phyloP scores from a whole-genome alignment of 30 jellyfish, hydroid and myxozoan genomes.

The Cassiopea andromeda region DNA sequence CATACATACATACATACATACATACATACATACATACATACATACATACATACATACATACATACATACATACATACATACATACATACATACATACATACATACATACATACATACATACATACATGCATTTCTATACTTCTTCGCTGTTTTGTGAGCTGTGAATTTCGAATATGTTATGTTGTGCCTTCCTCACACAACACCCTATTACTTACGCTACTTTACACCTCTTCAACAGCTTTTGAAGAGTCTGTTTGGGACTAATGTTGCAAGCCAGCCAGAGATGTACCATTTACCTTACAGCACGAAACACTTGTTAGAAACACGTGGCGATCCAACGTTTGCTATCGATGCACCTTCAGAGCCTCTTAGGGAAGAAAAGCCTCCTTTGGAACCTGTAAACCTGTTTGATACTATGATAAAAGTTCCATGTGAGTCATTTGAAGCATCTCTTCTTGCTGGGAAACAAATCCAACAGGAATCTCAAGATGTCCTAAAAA shows the following conservation, averaged over 20 bases:
- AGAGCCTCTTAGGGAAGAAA: slow-evolving; percentile 39
- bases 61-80: too few species aligned
- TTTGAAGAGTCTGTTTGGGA: slow-evolving; percentile 91
- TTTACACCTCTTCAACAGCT: slow-evolving; percentile 48
- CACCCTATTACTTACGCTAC: not conserved
- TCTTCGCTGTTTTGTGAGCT: too few species aligned
- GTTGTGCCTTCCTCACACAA: too few species aligned
- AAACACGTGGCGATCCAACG: slow-evolving; percentile 89
- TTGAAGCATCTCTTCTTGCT: slow-evolving; percentile 40
- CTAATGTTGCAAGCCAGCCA: slow-evolving; percentile 96
- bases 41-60: too few species aligned
- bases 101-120: too few species aligned
- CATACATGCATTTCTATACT: too few species aligned
- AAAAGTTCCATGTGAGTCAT: slow-evolving; percentile 44
- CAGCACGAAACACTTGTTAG: slow-evolving; percentile 88
- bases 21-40: too few species aligned
- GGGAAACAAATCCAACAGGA: slow-evolving; percentile 34
- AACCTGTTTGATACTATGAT: slow-evolving; percentile 40
- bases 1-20: too few species aligned
- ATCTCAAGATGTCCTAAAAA: slow-evolving; percentile 38
- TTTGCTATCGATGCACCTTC: slow-evolving; percentile 38
- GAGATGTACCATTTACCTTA: slow-evolving; percentile 81
- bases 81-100: too few species aligned
- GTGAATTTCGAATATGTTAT: too few species aligned
- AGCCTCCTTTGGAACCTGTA: slow-evolving; percentile 22